Percentiles rank a stretch among this genome's conserved stretches.
Conservation (phyloP, 2,797 vertebrate genomes). For the Aplochiton taeniatus region DNA sequence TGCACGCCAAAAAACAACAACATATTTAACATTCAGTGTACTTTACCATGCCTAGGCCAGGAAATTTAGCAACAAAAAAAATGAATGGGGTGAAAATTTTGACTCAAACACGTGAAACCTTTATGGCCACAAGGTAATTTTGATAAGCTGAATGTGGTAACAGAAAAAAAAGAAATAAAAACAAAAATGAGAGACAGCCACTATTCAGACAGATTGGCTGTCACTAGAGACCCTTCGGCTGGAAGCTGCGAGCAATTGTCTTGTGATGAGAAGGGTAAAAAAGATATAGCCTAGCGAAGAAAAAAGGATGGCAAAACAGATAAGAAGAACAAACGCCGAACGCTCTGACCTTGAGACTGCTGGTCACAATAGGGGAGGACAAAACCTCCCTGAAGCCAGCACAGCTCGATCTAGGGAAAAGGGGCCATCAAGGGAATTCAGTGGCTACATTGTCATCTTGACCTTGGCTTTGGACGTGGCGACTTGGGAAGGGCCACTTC, state of each 20-base stretch:
- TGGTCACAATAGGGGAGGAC: slow-evolving; percentile 69
- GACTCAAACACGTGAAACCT: no score
- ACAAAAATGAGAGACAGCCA: slow-evolving; percentile 32
- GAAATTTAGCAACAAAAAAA: no score
- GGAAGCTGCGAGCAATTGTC: slow-evolving; percentile 58
- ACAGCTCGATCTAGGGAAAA: slow-evolving; percentile 51
- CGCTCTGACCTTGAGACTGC: slow-evolving; percentile 75
- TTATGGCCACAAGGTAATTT: slow-evolving; percentile 13
- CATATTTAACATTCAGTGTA: no score
- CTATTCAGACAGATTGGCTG: slow-evolving; percentile 36
- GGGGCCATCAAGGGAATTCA: slow-evolving; percentile 64
- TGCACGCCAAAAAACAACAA: no score
- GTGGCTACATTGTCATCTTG: slow-evolving; percentile 66
- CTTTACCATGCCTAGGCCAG: no score
- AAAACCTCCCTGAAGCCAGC: slow-evolving; percentile 61
- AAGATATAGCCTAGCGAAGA: slow-evolving; percentile 29
- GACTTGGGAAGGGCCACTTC: slow-evolving; percentile 54
- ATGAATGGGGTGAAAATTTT: no score
- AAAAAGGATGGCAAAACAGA: slow-evolving; percentile 43
- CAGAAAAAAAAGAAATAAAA: slow-evolving; percentile 47
- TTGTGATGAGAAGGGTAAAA: slow-evolving; percentile 47
- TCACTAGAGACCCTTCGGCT: slow-evolving; percentile 41
- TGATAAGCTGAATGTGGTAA: no score
- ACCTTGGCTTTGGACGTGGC: slow-evolving; percentile 68
- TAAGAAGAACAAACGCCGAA: slow-evolving; percentile 67